Conservation (phyloP, 2,113 vertebrate genomes). For the Neofelis nebulosa region DNA sequence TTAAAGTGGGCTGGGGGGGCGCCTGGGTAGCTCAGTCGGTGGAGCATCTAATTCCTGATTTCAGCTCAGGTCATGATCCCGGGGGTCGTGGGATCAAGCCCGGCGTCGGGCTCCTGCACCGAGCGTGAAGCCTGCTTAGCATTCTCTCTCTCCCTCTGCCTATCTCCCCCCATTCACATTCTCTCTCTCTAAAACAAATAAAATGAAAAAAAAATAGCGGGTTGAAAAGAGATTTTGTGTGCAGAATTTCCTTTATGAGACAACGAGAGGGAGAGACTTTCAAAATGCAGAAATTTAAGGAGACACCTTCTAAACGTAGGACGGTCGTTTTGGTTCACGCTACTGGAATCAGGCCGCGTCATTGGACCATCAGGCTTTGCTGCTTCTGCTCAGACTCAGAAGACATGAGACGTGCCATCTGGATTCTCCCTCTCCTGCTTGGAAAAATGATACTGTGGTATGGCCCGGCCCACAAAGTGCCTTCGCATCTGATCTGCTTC, state of each 20-base stretch:
- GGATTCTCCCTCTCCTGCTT: not conserved
- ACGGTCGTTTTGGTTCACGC: not conserved
- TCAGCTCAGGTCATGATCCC: too few relatives aligned
- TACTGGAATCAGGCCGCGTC: not conserved
- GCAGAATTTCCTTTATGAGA: not conserved
- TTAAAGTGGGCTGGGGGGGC: not conserved
- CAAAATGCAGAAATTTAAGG: not conserved
- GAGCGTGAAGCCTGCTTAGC: too few relatives aligned
- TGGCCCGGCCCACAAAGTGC: not conserved
- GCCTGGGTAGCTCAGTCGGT: too few relatives aligned
- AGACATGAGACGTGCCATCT: not conserved
- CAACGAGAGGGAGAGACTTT: not conserved
- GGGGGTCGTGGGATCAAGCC: too few relatives aligned
- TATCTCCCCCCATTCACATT: too few relatives aligned
- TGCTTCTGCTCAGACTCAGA: not conserved
- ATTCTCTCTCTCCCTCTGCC: too few relatives aligned
- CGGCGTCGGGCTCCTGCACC: too few relatives aligned
- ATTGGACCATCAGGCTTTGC: not conserved
- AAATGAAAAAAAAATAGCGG: too few relatives aligned
- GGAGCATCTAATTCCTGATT: too few relatives aligned
- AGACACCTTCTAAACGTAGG: not conserved
- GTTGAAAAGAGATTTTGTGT: not conserved
- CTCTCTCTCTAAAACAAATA: too few relatives aligned
- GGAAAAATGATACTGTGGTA: not conserved
- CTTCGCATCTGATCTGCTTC: not conserved